Conservation (phyloP, 2,888 invertebrate genomes). For the Glyphotaelius pellucidus region DNA sequence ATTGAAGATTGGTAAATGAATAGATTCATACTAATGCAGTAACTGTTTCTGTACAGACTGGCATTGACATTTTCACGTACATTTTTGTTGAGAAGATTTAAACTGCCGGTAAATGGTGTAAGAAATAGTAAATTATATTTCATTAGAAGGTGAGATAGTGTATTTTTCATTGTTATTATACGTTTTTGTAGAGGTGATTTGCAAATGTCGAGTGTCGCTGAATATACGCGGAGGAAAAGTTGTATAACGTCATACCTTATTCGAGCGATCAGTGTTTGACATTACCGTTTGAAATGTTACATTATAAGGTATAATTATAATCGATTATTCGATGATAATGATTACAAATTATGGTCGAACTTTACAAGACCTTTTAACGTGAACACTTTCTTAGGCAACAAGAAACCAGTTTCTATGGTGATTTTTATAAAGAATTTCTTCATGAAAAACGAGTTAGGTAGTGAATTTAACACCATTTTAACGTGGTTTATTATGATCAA, state of each 20-base stretch:
- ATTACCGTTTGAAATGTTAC: not conserved
- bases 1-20: not conserved
- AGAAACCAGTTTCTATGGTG: not conserved
- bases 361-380: not conserved
- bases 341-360: not conserved
- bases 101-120: not conserved
- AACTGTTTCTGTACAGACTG: not conserved
- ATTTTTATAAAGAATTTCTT: not conserved
- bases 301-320: not conserved
- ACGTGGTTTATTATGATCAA: not conserved
- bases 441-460: not conserved
- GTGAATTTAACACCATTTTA: not conserved
- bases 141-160: not conserved
- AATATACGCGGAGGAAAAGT: not conserved
- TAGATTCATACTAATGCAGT: not conserved
- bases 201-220: slow-evolving; percentile 14
- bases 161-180: not conserved
- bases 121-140: not conserved
- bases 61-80: not conserved
- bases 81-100: not conserved
- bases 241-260: not conserved
- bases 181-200: not conserved
- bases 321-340: not conserved
- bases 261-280: not conserved
- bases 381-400: not conserved